Evolutionary conservation across 2,797 vertebrate genomes (phyloP).

Genomic region (Cossypha polioptera): DNA sequence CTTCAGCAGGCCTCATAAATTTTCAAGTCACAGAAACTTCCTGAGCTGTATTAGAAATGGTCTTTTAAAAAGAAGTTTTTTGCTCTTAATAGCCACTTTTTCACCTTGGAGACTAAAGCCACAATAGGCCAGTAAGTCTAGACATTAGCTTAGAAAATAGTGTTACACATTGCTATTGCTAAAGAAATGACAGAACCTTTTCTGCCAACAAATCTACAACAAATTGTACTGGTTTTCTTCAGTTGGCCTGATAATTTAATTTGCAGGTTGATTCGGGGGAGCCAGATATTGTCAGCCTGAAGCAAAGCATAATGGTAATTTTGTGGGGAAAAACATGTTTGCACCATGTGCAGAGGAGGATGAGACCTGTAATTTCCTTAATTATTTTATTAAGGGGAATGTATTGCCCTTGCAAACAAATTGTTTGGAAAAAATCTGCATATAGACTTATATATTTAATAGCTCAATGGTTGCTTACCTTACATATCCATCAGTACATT

Average conservation of each 20-base stretch:
- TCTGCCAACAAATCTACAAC: neutral
- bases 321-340: neutral
- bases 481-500: neutral
- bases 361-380: neutral
- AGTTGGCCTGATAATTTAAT: neutral
- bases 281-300: neutral
- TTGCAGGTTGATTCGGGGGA: neutral
- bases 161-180: neutral
- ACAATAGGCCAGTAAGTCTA: constrained; percentile 20
- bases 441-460: constrained; percentile 8
- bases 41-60: neutral
- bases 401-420: neutral
- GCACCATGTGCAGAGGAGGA: neutral
- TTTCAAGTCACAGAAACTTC: neutral
- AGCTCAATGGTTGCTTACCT: neutral
- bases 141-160: constrained; percentile 2
- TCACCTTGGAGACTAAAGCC: neutral
- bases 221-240: neutral
- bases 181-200: neutral
- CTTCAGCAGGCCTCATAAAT: neutral
- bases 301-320: neutral
- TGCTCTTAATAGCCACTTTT: neutral
- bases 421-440: neutral
- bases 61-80: neutral
- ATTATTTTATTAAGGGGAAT: neutral